A percentile compares a stretch with the other conserved stretches of the same genome.
Evolutionary conservation across 2,888 invertebrate genomes (phyloP).

Genomic region (Drosophila lacicola): DNA sequence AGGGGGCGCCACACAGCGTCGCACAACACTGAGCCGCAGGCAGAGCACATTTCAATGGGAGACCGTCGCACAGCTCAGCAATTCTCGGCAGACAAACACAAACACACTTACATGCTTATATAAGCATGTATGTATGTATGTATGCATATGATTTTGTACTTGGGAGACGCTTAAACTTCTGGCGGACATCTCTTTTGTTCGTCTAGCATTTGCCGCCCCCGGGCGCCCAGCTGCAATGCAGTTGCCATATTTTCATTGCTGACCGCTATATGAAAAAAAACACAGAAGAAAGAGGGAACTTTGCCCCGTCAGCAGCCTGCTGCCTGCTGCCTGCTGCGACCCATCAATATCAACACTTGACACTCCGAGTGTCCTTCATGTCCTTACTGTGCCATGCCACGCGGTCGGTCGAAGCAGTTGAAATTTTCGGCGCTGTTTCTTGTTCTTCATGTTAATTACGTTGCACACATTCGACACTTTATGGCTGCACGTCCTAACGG

Average conservation of each 20-base stretch:
- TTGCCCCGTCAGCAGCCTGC: not conserved
- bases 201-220: constrained; percentile 31
- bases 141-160: constrained; percentile 12
- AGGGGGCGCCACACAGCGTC: constrained; percentile 26
- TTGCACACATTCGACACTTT: constrained; percentile 5
- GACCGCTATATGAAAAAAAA: constrained; percentile 24
- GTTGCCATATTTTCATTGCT: constrained; percentile 70
- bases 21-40: constrained; percentile 23
- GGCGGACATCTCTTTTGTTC: constrained; percentile 50
- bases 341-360: constrained; percentile 67
- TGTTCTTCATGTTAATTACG: constrained; percentile 59
- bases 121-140: not conserved
- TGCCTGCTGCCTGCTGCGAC: constrained; percentile 4
- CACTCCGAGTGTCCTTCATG: constrained; percentile 46
- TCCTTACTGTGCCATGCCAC: constrained; percentile 30
- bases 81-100: constrained; percentile 19
- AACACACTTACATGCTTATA: constrained; percentile 1
- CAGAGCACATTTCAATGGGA: constrained; percentile 53
- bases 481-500: constrained; percentile 10
- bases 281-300: not conserved
- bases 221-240: constrained; percentile 66
- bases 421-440: constrained; percentile 18
- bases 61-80: constrained; percentile 15
- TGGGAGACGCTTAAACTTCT: constrained; percentile 39
- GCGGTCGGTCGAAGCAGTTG: constrained; percentile 26